phyloP scores from a whole-genome alignment of 1,140 invertebrate species.

The Euschistus heros region DNA sequence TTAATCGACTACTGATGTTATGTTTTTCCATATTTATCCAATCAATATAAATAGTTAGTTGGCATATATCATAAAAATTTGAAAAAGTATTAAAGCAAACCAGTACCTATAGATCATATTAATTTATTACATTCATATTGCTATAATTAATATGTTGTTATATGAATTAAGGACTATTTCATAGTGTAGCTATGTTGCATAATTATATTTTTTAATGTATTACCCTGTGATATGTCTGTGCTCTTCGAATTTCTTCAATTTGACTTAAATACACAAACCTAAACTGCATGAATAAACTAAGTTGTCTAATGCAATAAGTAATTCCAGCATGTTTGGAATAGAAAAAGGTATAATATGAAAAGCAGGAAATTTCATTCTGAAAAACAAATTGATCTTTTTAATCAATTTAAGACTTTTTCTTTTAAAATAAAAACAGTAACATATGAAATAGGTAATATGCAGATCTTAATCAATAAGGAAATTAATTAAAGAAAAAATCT shows the following conservation, averaged over 20 bases:
- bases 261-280: not conserved
- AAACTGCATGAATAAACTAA: not conserved
- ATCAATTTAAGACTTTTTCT: too few relatives aligned
- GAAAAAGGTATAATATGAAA: not conserved
- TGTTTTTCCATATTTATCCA: not conserved
- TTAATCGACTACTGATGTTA: not conserved
- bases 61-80: constrained; percentile 1
- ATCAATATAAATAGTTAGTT: not conserved
- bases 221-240: not conserved
- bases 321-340: not conserved
- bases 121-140: not conserved
- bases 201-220: too few relatives aligned
- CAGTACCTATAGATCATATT: not conserved
- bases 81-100: not conserved
- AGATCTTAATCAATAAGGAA: too few relatives aligned
- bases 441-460: too few relatives aligned
- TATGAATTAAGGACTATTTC: too few relatives aligned
- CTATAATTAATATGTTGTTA: too few relatives aligned
- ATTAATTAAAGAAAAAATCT: too few relatives aligned
- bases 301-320: not conserved
- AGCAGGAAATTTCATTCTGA: too few relatives aligned
- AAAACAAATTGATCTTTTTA: too few relatives aligned
- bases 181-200: too few relatives aligned
- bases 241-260: not conserved
- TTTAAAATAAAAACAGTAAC: too few relatives aligned